Conservation (phyloP, 2,113 vertebrate species). For the Salvelinus alpinus region DNA sequence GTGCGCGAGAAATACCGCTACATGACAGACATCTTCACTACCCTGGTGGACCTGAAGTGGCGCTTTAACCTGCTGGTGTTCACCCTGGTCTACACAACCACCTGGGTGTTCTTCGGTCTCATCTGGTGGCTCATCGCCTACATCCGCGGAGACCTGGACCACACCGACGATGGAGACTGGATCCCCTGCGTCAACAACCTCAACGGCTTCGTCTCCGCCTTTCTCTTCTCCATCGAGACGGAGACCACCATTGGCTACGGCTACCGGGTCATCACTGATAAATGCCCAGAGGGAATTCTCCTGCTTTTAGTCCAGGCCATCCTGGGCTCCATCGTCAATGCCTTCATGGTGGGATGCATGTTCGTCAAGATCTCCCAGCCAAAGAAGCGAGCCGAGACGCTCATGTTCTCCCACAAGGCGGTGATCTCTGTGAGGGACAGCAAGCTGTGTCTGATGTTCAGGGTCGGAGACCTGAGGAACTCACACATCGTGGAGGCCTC, state of each 20-base stretch:
- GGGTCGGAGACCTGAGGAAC: slow-evolving; percentile 84
- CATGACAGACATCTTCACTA: slow-evolving; percentile 87
- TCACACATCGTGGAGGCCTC: slow-evolving; percentile 90
- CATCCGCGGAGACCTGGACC: slow-evolving; percentile 82
- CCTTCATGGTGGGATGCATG: slow-evolving; percentile 91
- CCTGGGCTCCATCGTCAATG: slow-evolving; percentile 87
- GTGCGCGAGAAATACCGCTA: slow-evolving; percentile 85
- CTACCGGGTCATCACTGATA: slow-evolving; percentile 84
- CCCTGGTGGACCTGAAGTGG: slow-evolving; percentile 86
- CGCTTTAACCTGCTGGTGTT: slow-evolving; percentile 85
- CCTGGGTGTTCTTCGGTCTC: slow-evolving; percentile 87
- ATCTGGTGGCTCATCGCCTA: slow-evolving; percentile 90
- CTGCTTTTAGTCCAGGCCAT: slow-evolving; percentile 85
- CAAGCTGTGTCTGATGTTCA: slow-evolving; percentile 85
- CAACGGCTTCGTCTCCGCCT: slow-evolving; percentile 84
- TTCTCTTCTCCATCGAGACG: slow-evolving; percentile 87
- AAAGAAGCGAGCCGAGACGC: slow-evolving; percentile 84
- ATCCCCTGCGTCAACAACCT: slow-evolving; percentile 87
- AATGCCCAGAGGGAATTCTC: slow-evolving; percentile 83
- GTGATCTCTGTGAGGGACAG: slow-evolving; percentile 82
- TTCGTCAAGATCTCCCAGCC: slow-evolving; percentile 90
- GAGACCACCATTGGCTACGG: slow-evolving; percentile 88
- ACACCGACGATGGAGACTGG: slow-evolving; percentile 78
- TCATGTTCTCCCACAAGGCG: slow-evolving; percentile 87
- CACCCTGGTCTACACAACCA: slow-evolving; percentile 83